Evolutionary conservation across 2,113 vertebrate genomes (phyloP).

Genomic region (Penelope pileata): DNA sequence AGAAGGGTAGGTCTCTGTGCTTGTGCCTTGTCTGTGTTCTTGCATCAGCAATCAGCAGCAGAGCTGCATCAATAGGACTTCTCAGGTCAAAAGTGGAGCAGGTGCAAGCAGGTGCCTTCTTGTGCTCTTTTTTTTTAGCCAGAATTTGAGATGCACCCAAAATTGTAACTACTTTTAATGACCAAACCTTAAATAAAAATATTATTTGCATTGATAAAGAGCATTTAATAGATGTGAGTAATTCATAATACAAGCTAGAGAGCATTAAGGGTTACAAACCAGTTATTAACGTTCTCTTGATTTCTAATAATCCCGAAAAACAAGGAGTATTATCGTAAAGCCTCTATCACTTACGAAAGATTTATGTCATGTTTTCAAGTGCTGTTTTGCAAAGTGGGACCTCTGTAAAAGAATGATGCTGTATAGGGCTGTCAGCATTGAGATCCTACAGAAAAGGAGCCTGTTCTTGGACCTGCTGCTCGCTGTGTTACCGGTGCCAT

Average conservation of each 20-base stretch:
- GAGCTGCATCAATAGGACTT: not conserved
- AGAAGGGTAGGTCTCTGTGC: not conserved
- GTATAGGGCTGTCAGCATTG: not conserved
- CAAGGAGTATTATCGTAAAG: not conserved
- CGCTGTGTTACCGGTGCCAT: fast-evolving
- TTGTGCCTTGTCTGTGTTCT: too few relatives aligned
- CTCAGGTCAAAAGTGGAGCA: not conserved
- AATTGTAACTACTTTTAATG: not conserved
- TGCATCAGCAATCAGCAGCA: not conserved
- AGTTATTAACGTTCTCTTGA: not conserved
- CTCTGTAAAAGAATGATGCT: not conserved
- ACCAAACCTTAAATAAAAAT: not conserved
- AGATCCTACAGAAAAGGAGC: not conserved
- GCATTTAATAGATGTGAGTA: not conserved
- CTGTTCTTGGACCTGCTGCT: not conserved
- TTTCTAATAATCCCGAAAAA: not conserved
- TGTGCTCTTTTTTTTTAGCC: not conserved
- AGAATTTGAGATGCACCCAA: not conserved
- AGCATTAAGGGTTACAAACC: not conserved
- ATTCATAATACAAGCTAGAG: not conserved
- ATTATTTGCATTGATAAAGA: not conserved
- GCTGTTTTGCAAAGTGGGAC: not conserved
- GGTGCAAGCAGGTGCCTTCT: not conserved
- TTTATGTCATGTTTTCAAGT: not conserved
- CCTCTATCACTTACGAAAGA: not conserved